Evolutionary conservation across 2,888 invertebrate genomes (phyloP).

Genomic region (Acleris holmiana): DNA sequence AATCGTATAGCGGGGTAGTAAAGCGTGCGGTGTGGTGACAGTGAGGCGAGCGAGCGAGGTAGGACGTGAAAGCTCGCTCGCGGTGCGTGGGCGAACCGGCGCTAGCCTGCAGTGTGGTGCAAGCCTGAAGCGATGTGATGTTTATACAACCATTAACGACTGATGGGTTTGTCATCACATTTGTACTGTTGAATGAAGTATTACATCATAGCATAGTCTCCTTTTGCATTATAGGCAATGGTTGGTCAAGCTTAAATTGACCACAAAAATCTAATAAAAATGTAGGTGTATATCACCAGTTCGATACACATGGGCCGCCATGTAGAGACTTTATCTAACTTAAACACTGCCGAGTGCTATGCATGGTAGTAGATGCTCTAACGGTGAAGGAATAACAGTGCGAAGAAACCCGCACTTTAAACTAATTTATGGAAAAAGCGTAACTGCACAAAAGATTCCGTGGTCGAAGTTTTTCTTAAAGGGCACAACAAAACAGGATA

Average conservation of each 20-base stretch:
- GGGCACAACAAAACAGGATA: no score
- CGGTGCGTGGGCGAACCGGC: constrained; percentile 77
- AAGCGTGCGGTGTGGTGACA: constrained; percentile 36
- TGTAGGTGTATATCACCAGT: no score
- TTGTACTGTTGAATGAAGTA: neutral
- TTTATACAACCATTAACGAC: constrained; percentile 23
- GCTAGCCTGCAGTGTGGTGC: constrained; percentile 51
- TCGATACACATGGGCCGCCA: no score
- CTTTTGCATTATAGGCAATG: neutral
- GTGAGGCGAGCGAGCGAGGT: constrained; percentile 44
- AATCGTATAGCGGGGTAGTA: constrained; percentile 9
- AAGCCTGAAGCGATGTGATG: constrained; percentile 42
- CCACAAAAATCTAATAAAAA: no score
- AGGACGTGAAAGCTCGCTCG: constrained; percentile 70
- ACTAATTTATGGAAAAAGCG: no score
- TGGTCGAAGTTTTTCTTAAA: no score
- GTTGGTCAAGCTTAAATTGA: neutral
- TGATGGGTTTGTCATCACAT: constrained; percentile 30
- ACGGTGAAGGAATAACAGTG: no score
- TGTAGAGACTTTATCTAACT: no score
- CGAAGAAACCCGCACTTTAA: no score
- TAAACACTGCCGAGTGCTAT: no score
- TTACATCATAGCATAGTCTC: neutral
- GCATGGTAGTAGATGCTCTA: no score
- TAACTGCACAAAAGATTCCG: no score